Evolutionary conservation across 2,113 vertebrate genomes (phyloP).

Genomic region (Ceratotherium simum): DNA sequence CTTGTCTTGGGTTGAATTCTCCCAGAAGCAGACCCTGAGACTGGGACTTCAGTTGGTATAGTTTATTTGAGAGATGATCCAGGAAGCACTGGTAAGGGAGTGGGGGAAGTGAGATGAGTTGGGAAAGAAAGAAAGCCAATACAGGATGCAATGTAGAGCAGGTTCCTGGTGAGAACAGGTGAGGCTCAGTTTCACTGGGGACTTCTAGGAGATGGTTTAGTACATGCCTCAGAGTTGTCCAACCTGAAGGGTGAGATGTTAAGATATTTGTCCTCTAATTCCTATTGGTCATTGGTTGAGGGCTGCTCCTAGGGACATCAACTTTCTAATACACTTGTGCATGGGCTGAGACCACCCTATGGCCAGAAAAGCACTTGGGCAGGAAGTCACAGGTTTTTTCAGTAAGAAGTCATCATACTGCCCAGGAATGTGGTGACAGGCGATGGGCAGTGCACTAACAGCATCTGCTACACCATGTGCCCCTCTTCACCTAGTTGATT

Average conservation of each 20-base stretch:
- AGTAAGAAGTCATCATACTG: no score
- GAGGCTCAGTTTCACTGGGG: neutral
- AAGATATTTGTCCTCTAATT: neutral
- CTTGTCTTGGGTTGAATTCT: neutral
- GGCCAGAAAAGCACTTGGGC: neutral
- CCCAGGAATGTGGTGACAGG: no score
- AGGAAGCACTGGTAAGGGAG: neutral
- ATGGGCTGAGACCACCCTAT: neutral
- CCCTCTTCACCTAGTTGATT: neutral
- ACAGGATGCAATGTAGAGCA: no score
- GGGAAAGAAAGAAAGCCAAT: neutral
- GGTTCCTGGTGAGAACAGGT: neutral
- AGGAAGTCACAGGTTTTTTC: no score
- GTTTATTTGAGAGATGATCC: neutral
- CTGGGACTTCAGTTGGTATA: neutral
- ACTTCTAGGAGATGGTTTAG: no score
- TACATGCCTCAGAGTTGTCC: no score
- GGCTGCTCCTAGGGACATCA: neutral
- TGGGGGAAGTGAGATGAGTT: neutral
- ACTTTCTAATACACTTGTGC: neutral
- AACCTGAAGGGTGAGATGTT: neutral
- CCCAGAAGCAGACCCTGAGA: neutral
- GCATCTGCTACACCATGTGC: accelerated
- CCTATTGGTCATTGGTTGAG: neutral
- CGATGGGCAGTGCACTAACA: neutral